Conservation (phyloP, 37 sponge, comb jelly and placozoan species). For the Beroe forskalii region DNA sequence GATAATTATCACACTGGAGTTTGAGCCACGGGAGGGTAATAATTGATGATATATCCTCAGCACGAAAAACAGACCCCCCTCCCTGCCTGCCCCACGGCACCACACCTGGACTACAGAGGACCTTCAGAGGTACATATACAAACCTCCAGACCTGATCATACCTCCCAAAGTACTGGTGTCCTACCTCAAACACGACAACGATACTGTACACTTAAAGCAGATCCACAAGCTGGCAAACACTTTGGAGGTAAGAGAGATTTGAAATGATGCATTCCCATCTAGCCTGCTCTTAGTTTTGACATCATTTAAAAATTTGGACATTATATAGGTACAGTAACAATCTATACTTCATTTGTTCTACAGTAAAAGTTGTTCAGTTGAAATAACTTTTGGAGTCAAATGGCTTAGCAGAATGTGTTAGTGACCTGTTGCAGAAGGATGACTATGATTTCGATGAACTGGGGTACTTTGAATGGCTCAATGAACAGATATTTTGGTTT, state of each 20-base stretch:
- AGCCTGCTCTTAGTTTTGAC: background rate
- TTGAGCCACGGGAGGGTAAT: too few relatives aligned
- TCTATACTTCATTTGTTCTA: too few relatives aligned
- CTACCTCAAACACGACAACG: constrained; percentile 9
- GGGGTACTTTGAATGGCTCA: constrained; percentile 8
- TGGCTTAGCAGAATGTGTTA: constrained; percentile 26
- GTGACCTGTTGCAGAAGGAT: background rate
- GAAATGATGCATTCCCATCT: background rate
- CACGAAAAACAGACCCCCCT: constrained; percentile 21
- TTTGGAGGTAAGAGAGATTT: background rate
- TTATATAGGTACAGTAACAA: too few relatives aligned
- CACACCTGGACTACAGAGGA: constrained; percentile 63
- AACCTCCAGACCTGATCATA: constrained; percentile 17
- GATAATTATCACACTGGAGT: too few relatives aligned
- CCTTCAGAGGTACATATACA: constrained; percentile 26
- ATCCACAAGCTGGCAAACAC: constrained; percentile 21
- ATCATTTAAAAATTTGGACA: too few relatives aligned
- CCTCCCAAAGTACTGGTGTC: constrained; percentile 15
- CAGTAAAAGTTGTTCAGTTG: too few relatives aligned
- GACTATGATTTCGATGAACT: constrained; percentile 31
- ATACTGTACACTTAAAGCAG: background rate
- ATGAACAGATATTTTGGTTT: constrained; percentile 23
- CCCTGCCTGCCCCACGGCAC: constrained; percentile 32
- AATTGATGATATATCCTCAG: too few relatives aligned
- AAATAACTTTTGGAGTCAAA: too few relatives aligned